These are phyloP conservation scores for Python bivittatus DNA, from an alignment of 2,113 vertebrate genomes.

Conservation along the genomic window DNA sequence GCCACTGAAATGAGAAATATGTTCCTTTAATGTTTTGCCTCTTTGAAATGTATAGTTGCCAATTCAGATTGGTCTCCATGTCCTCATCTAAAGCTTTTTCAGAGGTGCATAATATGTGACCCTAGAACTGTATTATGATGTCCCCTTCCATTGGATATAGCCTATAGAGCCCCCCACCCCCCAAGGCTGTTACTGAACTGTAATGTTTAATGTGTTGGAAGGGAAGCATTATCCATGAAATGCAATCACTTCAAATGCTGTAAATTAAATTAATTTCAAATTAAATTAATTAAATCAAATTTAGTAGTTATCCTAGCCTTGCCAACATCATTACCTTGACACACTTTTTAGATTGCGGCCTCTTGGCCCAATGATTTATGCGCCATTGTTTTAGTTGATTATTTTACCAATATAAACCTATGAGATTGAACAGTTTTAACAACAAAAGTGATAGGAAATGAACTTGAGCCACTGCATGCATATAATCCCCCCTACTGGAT, in stretches of 20 bases:
- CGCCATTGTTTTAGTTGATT: background rate
- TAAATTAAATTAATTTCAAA: background rate
- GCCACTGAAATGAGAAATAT: background rate
- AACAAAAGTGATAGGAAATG: background rate
- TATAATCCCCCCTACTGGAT: background rate
- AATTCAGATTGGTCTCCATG: background rate
- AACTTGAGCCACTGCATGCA: background rate
- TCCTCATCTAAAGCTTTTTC: background rate
- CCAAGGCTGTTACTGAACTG: background rate
- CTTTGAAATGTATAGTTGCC: background rate
- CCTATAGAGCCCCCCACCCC: background rate
- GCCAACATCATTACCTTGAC: background rate
- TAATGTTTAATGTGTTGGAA: background rate
- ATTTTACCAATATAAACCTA: background rate
- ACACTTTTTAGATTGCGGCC: background rate
- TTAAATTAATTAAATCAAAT: background rate
- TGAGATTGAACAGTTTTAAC: background rate
- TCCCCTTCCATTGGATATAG: background rate
- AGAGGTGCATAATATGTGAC: background rate
- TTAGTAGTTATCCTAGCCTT: background rate
- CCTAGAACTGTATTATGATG: background rate
- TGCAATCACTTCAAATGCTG: background rate
- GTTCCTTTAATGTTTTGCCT: background rate
- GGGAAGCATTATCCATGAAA: background rate
- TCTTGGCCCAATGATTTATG: background rate